These are phyloP conservation scores for Pyrochroa serraticornis DNA, from an alignment of 2,888 invertebrate species.

Conservation along the genomic window DNA sequence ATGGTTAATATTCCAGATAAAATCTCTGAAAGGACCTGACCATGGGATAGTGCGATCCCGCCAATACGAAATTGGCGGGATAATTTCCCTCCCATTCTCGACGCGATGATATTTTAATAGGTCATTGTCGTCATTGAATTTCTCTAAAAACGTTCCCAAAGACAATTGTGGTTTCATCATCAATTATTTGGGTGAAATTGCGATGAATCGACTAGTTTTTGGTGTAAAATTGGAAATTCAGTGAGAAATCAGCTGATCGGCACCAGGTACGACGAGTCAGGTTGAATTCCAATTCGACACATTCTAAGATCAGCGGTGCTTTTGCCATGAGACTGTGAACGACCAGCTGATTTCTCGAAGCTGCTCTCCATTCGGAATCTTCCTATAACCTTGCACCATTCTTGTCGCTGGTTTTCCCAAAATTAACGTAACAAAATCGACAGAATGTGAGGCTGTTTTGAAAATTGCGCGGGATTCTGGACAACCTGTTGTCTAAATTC, in stretches of 20 bases:
- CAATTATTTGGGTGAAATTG: too few relatives aligned
- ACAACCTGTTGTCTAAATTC: slow-evolving; percentile 28
- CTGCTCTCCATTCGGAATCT: neutral
- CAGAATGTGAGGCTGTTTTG: slow-evolving; percentile 27
- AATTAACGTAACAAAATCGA: neutral
- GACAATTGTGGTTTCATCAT: too few relatives aligned
- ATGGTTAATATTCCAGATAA: slow-evolving; percentile 4
- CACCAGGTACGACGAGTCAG: slow-evolving; percentile 22
- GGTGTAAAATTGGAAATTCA: too few relatives aligned
- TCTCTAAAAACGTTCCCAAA: too few relatives aligned
- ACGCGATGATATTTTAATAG: neutral
- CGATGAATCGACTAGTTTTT: too few relatives aligned
- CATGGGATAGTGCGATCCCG: slow-evolving; percentile 5
- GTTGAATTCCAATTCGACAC: slow-evolving; percentile 29
- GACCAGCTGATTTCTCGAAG: slow-evolving; percentile 18
- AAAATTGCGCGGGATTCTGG: slow-evolving; percentile 32
- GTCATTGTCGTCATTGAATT: neutral
- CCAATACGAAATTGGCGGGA: slow-evolving; percentile 5
- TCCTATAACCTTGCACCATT: neutral
- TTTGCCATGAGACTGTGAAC: slow-evolving; percentile 16
- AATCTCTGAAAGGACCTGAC: neutral
- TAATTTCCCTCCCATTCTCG: slow-evolving; percentile 7
- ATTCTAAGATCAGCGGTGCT: slow-evolving; percentile 24
- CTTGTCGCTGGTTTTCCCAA: neutral
- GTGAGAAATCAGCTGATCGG: slow-evolving; percentile 9